These are phyloP conservation scores for Lochmaea capreae DNA, from an alignment of 2,888 invertebrate genomes.

Conservation along the genomic window DNA sequence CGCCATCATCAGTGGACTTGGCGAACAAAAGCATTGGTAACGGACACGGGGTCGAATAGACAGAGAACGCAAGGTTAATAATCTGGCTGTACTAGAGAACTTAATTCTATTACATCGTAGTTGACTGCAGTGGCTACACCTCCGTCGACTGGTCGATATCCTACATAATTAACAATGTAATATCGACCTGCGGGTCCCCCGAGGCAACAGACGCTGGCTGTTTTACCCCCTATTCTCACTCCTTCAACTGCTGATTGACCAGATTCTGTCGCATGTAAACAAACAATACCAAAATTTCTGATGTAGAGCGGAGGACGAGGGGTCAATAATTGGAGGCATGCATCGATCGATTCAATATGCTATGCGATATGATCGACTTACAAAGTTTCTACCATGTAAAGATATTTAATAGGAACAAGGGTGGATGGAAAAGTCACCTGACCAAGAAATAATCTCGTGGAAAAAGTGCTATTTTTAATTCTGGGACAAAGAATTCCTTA, in stretches of 20 bases:
- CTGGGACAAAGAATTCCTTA: no score
- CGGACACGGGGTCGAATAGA: conserved; percentile 21
- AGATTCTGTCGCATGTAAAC: conserved; percentile 41
- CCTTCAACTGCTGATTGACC: conserved; percentile 45
- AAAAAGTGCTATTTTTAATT: no score
- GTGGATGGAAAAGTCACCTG: neutral
- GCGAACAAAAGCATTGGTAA: conserved; percentile 19
- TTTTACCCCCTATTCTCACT: conserved; percentile 30
- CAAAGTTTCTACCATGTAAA: neutral
- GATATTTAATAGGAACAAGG: conserved; percentile 1
- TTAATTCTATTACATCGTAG: conserved; percentile 63
- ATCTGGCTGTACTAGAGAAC: conserved; percentile 61
- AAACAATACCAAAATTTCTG: conserved; percentile 38
- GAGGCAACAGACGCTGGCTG: conserved; percentile 43
- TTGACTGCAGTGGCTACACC: conserved; percentile 62
- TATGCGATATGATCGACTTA: neutral
- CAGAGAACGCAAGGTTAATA: conserved; percentile 55
- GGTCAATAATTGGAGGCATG: conserved; percentile 16
- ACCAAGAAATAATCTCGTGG: no score
- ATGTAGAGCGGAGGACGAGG: conserved; percentile 16
- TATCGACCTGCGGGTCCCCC: conserved; percentile 61
- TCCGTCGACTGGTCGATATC: conserved; percentile 61
- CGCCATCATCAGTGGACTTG: neutral
- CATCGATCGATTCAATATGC: conserved; percentile 12
- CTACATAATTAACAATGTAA: conserved; percentile 65